phyloP scores from a whole-genome alignment of 2,797 vertebrate species.

The Erpetoichthys calabaricus region DNA sequence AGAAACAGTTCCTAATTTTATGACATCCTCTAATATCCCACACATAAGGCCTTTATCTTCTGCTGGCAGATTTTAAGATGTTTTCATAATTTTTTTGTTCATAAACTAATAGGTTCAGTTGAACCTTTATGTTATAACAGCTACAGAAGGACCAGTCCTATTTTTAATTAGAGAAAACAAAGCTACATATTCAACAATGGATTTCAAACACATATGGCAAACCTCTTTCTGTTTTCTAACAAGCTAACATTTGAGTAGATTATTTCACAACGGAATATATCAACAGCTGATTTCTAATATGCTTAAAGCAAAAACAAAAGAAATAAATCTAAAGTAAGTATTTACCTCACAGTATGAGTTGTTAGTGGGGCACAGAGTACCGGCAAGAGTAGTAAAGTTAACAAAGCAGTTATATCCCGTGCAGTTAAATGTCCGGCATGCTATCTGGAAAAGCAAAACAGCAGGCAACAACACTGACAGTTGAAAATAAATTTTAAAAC shows the following conservation, averaged over 20 bases:
- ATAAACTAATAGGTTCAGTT: too few relatives aligned
- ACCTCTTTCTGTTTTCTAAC: neutral
- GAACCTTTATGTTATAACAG: too few relatives aligned
- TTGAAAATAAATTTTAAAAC: too few relatives aligned
- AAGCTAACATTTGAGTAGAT: neutral
- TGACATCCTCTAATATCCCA: too few relatives aligned
- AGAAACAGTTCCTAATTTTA: too few relatives aligned
- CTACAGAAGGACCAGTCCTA: too few relatives aligned
- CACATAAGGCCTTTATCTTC: too few relatives aligned
- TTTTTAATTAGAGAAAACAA: too few relatives aligned
- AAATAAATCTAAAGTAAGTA: neutral
- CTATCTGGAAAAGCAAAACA: slow-evolving; percentile 24
- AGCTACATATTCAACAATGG: neutral
- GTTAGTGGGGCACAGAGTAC: slow-evolving; percentile 18
- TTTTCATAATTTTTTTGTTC: too few relatives aligned
- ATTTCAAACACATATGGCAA: neutral
- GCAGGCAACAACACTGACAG: too few relatives aligned
- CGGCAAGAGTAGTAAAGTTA: slow-evolving; percentile 29
- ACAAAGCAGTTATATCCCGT: slow-evolving; percentile 37
- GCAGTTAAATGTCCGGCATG: slow-evolving; percentile 43
- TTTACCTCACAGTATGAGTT: slow-evolving; percentile 40
- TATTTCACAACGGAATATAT: neutral
- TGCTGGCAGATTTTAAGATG: too few relatives aligned
- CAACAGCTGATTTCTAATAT: neutral
- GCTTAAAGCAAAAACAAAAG: neutral